These are phyloP conservation scores for Crossaster papposus DNA, from an alignment of 53 echinoderm and acorn worm genomes.

Conservation along the genomic window DNA sequence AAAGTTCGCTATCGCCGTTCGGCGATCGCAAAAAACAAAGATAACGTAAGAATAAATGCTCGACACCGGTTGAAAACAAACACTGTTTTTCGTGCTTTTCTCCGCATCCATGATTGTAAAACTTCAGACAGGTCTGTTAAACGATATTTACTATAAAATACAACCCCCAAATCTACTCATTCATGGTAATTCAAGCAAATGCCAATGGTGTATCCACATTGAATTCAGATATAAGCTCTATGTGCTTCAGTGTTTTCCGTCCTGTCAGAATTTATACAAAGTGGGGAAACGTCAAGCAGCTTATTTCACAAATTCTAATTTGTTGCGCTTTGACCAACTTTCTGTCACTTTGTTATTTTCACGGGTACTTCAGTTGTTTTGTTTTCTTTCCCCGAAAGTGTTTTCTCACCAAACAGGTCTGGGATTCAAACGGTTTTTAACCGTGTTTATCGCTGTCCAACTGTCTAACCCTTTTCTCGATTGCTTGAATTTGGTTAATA, in stretches of 20 bases:
- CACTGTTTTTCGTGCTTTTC: no score
- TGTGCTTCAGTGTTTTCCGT: neutral
- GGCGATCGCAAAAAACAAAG: no score
- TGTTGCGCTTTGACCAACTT: conserved; percentile 17
- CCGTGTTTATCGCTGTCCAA: neutral
- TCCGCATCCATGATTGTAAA: no score
- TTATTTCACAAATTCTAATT: conserved; percentile 9
- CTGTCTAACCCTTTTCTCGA: neutral
- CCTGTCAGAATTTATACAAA: neutral
- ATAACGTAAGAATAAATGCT: no score
- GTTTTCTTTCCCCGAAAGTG: conserved; percentile 6
- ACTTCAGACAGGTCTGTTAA: no score
- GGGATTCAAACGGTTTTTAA: neutral
- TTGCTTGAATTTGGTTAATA: conserved; percentile 17
- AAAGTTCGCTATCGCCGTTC: no score
- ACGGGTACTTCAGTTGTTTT: conserved; percentile 27
- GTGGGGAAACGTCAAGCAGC: neutral
- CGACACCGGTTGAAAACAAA: no score
- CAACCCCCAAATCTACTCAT: no score
- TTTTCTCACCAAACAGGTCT: conserved; percentile 47
- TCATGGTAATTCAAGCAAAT: no score
- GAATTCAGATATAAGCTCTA: no score
- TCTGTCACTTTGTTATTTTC: conserved; percentile 45
- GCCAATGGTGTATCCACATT: no score
- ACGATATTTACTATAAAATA: no score